Percentiles rank a stretch among this genome's conserved stretches.
Evolutionary conservation across 2,888 invertebrate species (phyloP).

Genomic region (Agrochola lychnidis): DNA sequence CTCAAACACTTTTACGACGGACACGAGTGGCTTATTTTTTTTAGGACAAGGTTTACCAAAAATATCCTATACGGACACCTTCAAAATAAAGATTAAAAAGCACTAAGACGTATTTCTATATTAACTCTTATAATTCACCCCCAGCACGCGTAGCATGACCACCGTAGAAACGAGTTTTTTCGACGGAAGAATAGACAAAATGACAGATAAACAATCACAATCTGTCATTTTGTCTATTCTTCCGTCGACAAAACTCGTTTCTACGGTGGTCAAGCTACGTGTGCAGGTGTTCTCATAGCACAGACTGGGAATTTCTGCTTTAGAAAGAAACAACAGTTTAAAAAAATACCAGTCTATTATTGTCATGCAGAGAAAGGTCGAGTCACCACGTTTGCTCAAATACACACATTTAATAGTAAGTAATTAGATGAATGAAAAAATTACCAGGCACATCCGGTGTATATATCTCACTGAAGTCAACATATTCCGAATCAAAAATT

Average conservation of each 20-base stretch:
- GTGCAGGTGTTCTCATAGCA: no score
- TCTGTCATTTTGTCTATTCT: no score
- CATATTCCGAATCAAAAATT: slow-evolving; percentile 35
- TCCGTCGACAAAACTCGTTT: no score
- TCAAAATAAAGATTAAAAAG: neutral
- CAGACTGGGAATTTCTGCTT: no score
- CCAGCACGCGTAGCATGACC: no score
- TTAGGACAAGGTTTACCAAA: neutral
- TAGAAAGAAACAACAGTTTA: neutral
- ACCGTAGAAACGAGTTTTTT: no score
- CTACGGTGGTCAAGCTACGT: no score
- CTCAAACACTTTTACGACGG: neutral
- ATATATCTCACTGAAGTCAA: slow-evolving; percentile 65
- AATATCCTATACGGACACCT: neutral
- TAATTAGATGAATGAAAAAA: neutral
- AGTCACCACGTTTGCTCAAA: neutral
- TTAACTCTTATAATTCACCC: no score
- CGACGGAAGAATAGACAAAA: no score
- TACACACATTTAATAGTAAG: neutral
- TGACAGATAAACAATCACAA: no score
- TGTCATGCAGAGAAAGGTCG: neutral
- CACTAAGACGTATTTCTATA: neutral
- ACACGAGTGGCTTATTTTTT: no score
- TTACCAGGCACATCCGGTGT: slow-evolving; percentile 53
- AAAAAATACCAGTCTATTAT: neutral